Evolutionary conservation across 2,113 vertebrate genomes (phyloP).

Genomic region (Eptesicus fuscus): DNA sequence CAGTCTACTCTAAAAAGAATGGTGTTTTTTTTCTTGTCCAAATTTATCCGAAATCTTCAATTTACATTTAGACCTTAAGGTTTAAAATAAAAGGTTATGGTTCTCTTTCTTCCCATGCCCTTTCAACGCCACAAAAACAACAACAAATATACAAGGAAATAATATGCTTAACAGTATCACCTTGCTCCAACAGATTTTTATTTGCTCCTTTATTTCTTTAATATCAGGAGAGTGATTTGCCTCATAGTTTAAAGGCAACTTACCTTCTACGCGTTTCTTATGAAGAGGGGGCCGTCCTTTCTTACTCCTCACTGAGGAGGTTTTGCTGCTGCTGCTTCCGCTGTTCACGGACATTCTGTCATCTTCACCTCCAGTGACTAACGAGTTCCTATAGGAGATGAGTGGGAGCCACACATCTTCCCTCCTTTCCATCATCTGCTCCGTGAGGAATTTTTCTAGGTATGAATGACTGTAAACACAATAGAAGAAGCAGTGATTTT

Average conservation of each 20-base stretch:
- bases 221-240: background rate
- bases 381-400: slow-evolving; percentile 97
- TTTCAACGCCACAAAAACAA: no score
- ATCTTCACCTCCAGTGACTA: slow-evolving; percentile 95
- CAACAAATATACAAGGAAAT: slow-evolving; percentile 1
- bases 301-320: slow-evolving; percentile 96
- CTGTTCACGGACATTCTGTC: slow-evolving; percentile 98
- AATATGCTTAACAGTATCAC: background rate
- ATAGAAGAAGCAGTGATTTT: background rate
- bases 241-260: slow-evolving; percentile 48
- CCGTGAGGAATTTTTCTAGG: slow-evolving; percentile 97
- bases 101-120: no score
- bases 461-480: slow-evolving; percentile 91
- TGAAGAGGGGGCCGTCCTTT: slow-evolving; percentile 95
- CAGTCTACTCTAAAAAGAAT: no score
- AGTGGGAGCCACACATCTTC: slow-evolving; percentile 99
- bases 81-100: no score
- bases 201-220: background rate
- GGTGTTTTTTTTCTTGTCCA: no score
- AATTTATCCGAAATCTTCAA: no score
- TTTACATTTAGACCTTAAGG: no score
- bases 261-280: slow-evolving; percentile 96
- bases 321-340: slow-evolving; percentile 95
- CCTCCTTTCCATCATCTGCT: slow-evolving; percentile 97
- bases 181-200: background rate